Evolutionary conservation across 2,113 vertebrate species (phyloP), one percentile per base, ranked within the genome.

Genomic region (Rhagologus leucostigma): DNA sequence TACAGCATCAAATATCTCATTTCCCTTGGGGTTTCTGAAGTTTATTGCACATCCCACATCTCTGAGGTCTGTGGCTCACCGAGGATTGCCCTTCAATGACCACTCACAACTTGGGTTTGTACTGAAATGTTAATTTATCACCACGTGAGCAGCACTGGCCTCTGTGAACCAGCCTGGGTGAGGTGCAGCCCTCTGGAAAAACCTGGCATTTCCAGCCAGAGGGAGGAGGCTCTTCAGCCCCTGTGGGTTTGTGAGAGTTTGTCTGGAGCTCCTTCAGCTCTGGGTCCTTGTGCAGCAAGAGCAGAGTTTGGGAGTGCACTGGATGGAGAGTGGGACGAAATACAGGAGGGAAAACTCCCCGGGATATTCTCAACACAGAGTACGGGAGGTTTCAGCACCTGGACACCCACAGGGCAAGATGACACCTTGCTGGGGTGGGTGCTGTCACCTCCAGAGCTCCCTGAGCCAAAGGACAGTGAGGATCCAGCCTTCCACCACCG

Each of bases 141-240:
- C 15, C 33, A 12, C 0, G 0, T 4, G 24, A 57, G 55, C 57
- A 42, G 39, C 35, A 1, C 35, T 7, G 46, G 44, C 17, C 56
- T 56, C 55, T 26, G 13, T 1, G 35, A 23, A 1, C 16, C 44
- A 39, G 7, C 29, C 37, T 37, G 32, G 7, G 57, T 1, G 29
- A 41, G 29, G 7, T 1, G 12, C 32, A 20, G 6, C 53, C 42
- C 46, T 26, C 24, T 24, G 77, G 76, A 9, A 49, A 35, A 17
- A 2, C 5, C 7, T 3, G 33, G 16, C 8, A 17, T 33, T 60
- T 26, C 13, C 79, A 71, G 62, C 1, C 16, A 17, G 13, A 3
- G 30, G 1, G 1, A 33, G 35, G 75, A 39, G 68, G 11, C 11
- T 27, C 56, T 60, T 13, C 30, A 16, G 30, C 6, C 5, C 0